These are phyloP conservation scores for Elegia similella DNA, from an alignment of 2,888 invertebrate species.

Conservation along the genomic window DNA sequence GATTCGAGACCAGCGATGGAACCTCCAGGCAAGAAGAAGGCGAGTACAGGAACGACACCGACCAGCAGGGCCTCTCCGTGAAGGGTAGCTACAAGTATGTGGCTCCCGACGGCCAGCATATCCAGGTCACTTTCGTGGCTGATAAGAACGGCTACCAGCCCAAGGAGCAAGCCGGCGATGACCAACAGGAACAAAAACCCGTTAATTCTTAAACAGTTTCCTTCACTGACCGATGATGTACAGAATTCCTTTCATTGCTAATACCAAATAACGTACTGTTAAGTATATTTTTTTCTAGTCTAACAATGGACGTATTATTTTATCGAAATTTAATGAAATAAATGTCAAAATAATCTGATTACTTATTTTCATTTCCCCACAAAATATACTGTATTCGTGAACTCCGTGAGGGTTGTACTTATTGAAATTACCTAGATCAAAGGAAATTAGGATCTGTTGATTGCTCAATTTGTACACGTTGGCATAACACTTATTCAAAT, in stretches of 20 bases:
- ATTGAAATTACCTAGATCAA: too few relatives aligned
- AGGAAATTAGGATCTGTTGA: too few relatives aligned
- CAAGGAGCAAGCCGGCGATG: conserved; percentile 51
- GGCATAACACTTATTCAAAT: too few relatives aligned
- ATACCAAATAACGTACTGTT: conserved; percentile 40
- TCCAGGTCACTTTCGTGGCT: conserved; percentile 82
- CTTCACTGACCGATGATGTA: not conserved
- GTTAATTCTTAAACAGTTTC: conserved; percentile 27
- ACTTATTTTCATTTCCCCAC: not conserved
- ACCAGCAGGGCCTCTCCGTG: conserved; percentile 84
- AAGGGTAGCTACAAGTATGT: conserved; percentile 84
- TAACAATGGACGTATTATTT: conserved; percentile 2
- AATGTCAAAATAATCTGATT: not conserved
- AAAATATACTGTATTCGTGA: too few relatives aligned
- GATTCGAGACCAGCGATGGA: conserved; percentile 86
- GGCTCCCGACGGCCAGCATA: conserved; percentile 84
- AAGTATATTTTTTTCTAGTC: conserved; percentile 22
- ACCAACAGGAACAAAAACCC: conserved; percentile 34
- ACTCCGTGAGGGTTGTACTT: too few relatives aligned
- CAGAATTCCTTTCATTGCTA: conserved; percentile 19
- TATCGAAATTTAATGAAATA: not conserved
- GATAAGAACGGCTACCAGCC: conserved; percentile 84
- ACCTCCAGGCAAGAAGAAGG: conserved; percentile 84
- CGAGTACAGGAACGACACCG: conserved; percentile 83
- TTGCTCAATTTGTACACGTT: too few relatives aligned